Evolutionary conservation across 1,140 invertebrate genomes (phyloP).

Genomic region (Adoxophyes honmai): DNA sequence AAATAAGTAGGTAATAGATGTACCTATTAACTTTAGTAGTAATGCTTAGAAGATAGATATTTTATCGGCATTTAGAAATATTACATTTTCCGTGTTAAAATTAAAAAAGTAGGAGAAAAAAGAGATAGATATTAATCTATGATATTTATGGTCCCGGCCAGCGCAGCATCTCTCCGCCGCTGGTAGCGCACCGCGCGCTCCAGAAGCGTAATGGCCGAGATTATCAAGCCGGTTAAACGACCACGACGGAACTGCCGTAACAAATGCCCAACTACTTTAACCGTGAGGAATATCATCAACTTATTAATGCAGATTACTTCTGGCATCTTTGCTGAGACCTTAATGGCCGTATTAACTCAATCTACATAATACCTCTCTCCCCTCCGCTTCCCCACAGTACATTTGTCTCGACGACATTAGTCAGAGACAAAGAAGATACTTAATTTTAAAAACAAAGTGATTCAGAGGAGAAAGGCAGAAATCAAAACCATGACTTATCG

Average conservation of each 20-base stretch:
- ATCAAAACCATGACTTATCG: slow-evolving; percentile 24
- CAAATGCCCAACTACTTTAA: slow-evolving; percentile 3
- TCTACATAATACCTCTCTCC: neutral
- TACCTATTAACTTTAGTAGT: too few relatives aligned
- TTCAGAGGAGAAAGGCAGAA: slow-evolving; percentile 22
- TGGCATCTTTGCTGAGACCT: neutral
- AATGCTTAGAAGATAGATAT: too few relatives aligned
- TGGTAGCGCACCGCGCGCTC: slow-evolving; percentile 11
- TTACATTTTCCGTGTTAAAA: too few relatives aligned
- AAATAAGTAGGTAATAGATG: neutral
- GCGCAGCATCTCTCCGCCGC: neutral
- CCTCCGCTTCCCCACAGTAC: neutral
- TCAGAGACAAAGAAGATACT: neutral
- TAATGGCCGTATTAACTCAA: neutral
- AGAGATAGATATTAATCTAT: too few relatives aligned
- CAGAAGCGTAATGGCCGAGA: slow-evolving; percentile 17
- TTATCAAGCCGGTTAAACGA: slow-evolving; percentile 21
- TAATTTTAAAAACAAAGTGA: slow-evolving; percentile 19
- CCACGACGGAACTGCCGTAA: slow-evolving; percentile 17
- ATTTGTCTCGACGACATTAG: neutral
- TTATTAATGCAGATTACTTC: slow-evolving; percentile 3
- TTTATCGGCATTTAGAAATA: too few relatives aligned
- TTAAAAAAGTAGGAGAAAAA: too few relatives aligned
- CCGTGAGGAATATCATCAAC: neutral
- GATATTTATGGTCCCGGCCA: neutral